Conservation (phyloP, 2,113 vertebrate genomes). For the Saimiri boliviensis region DNA sequence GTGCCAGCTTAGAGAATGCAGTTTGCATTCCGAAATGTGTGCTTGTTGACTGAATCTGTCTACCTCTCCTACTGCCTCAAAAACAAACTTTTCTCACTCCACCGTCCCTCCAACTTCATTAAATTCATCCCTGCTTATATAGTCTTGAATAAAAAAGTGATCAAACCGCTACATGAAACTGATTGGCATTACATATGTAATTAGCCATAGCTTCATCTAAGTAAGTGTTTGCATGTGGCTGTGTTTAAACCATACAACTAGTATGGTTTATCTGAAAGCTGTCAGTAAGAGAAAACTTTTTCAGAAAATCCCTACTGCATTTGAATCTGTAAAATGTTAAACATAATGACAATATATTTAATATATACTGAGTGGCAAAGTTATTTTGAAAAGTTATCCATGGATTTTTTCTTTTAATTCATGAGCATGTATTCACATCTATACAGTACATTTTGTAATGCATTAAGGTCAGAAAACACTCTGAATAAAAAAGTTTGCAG, state of each 20-base stretch:
- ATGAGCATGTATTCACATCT: not conserved
- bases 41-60: not conserved
- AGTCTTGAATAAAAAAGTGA: not conserved
- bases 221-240: not conserved
- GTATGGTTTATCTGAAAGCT: not conserved
- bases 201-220: not conserved
- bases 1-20: not conserved
- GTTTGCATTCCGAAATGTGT: not conserved
- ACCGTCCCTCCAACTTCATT: not conserved
- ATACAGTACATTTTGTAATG: not conserved
- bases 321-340: conserved; percentile 11
- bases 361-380: not conserved
- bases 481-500: not conserved
- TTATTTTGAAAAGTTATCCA: not conserved
- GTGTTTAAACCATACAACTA: not conserved
- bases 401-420: not conserved
- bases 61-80: not conserved
- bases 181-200: not conserved
- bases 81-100: not conserved
- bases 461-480: not conserved
- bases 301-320: not conserved
- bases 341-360: not conserved
- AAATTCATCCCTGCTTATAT: not conserved
- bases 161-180: not conserved
- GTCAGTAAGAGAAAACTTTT: not conserved